These are phyloP conservation scores for Apamea monoglypha DNA, from an alignment of 2,888 invertebrate species.

Conservation along the genomic window DNA sequence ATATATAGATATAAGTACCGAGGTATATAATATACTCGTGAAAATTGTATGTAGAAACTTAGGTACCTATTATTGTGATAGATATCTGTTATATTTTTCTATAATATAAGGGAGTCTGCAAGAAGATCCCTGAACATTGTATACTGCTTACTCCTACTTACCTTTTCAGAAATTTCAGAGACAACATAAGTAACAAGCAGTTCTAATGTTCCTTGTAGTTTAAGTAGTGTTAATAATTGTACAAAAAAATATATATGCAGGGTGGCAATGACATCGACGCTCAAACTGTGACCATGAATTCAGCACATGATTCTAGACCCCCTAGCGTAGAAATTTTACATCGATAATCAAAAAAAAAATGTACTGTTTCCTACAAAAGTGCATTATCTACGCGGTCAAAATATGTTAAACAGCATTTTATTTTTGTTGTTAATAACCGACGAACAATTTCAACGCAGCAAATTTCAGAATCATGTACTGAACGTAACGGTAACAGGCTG, in stretches of 20 bases:
- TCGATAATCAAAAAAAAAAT: background rate
- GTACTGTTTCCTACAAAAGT: background rate
- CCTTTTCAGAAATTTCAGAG: background rate
- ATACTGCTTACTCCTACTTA: background rate
- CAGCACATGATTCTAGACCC: background rate
- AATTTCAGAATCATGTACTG: background rate
- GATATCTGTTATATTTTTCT: background rate
- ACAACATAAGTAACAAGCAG: no score
- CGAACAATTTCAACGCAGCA: background rate
- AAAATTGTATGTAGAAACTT: background rate
- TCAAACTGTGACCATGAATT: background rate
- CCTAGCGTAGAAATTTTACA: no score
- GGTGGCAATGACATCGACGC: background rate
- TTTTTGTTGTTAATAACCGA: background rate
- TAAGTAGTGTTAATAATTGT: background rate
- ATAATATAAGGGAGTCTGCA: background rate
- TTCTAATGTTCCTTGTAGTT: background rate
- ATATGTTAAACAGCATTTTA: background rate
- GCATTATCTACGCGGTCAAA: background rate
- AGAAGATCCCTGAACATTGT: background rate
- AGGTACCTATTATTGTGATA: background rate
- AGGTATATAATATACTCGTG: background rate
- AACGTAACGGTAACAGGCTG: no score
- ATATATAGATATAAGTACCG: background rate
- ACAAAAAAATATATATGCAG: background rate